A percentile compares a stretch with the other conserved stretches of the same genome.
These are phyloP conservation scores for Platyura marginata DNA, from an alignment of 1,140 invertebrate genomes.

Conservation along the genomic window DNA sequence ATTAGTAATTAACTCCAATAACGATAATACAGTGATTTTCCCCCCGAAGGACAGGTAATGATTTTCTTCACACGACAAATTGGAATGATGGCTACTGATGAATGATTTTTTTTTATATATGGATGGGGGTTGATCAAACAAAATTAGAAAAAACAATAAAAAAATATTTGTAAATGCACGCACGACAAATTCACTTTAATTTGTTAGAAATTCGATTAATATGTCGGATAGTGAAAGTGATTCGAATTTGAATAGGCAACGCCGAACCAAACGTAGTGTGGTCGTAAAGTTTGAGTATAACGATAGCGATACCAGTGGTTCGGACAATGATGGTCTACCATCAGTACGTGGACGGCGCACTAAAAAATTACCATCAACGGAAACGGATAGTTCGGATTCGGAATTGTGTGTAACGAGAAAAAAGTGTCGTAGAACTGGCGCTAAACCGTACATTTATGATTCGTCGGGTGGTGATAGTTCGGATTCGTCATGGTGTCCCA, in stretches of 20 bases:
- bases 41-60: too few species aligned
- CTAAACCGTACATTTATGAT: not conserved
- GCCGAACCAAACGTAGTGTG: not conserved
- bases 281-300: not conserved
- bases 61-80: too few species aligned
- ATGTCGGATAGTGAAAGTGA: conserved; percentile 2
- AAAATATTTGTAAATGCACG: too few species aligned
- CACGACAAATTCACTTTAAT: too few species aligned
- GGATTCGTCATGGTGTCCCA: not conserved
- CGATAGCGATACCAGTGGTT: not conserved
- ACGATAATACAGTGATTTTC: too few species aligned
- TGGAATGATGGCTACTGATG: too few species aligned
- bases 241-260: not conserved
- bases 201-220: too few species aligned
- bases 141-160: too few species aligned
- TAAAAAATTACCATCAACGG: not conserved
- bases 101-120: too few species aligned
- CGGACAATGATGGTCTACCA: not conserved
- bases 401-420: not conserved
- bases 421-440: not conserved
- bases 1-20: too few species aligned
- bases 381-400: not conserved
- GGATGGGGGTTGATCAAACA: too few species aligned
- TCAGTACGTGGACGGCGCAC: not conserved
- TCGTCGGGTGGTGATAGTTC: not conserved